Conservation (phyloP, 2,797 vertebrate genomes). For the Ctenopoma multispine region DNA sequence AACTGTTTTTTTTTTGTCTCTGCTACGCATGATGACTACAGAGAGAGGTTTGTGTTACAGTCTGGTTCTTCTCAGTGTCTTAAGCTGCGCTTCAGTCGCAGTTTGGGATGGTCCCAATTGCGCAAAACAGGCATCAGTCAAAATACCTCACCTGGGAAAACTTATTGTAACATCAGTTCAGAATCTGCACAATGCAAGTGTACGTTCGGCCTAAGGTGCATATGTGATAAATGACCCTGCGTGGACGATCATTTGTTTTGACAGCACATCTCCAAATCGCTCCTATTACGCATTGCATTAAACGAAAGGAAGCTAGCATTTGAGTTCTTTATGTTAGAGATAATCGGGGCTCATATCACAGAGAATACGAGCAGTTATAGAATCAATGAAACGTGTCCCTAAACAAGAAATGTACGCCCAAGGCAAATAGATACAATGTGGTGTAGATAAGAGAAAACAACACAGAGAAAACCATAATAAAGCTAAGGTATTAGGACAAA, state of each 20-base stretch:
- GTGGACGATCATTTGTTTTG: constrained; percentile 37
- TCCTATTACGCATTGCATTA: constrained; percentile 52
- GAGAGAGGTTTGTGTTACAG: constrained; percentile 29
- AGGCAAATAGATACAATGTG: background rate
- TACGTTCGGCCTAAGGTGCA: constrained; percentile 42
- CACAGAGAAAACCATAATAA: background rate
- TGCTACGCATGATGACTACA: constrained; percentile 23
- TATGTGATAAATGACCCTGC: constrained; percentile 35
- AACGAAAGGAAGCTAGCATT: background rate
- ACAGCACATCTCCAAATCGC: constrained; percentile 22
- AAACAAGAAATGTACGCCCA: constrained; percentile 39
- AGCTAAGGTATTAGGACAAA: background rate
- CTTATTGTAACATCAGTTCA: constrained; percentile 31
- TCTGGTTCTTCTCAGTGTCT: constrained; percentile 52
- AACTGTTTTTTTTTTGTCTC: constrained; percentile 36
- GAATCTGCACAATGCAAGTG: constrained; percentile 27
- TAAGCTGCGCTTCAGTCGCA: constrained; percentile 47
- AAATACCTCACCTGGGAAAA: constrained; percentile 52
- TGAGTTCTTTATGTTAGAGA: background rate
- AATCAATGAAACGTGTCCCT: constrained; percentile 37
- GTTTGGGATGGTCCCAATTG: constrained; percentile 56
- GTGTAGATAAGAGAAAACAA: background rate
- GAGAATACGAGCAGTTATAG: constrained; percentile 6
- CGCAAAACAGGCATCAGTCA: constrained; percentile 52
- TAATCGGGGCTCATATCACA: constrained; percentile 6